Evolutionary conservation across 2,113 vertebrate species (phyloP).

Genomic region (Perccottus glenii): DNA sequence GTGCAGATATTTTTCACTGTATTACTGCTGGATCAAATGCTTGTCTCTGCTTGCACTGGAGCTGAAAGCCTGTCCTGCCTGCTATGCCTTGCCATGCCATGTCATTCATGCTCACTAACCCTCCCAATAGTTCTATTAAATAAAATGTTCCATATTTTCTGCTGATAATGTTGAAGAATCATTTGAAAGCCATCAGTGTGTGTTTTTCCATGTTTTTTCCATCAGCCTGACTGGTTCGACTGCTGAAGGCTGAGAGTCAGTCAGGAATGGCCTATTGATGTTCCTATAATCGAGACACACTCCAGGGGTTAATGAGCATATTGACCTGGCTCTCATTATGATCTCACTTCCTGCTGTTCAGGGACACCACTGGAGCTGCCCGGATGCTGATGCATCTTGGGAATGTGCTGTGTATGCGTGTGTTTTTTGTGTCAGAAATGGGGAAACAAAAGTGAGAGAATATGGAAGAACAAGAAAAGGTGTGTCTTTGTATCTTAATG

Average conservation of each 20-base stretch:
- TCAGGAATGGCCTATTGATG: constrained; percentile 63
- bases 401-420: constrained; percentile 40
- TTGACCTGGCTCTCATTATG: constrained; percentile 68
- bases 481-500: constrained; percentile 38
- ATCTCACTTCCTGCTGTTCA: constrained; percentile 73
- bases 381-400: constrained; percentile 46
- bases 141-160: neutral
- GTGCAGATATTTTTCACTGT: neutral
- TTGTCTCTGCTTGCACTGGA: constrained; percentile 41
- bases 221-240: constrained; percentile 25
- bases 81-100: constrained; percentile 63
- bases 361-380: constrained; percentile 26
- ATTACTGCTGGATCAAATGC: constrained; percentile 2
- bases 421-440: constrained; percentile 14
- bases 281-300: constrained; percentile 65
- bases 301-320: constrained; percentile 71
- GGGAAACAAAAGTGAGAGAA: constrained; percentile 7
- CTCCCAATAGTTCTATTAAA: too few relatives aligned
- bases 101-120: constrained; percentile 16
- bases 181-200: constrained; percentile 14
- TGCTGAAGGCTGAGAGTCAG: constrained; percentile 36
- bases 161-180: neutral
- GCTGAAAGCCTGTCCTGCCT: constrained; percentile 63
- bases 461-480: constrained; percentile 14
- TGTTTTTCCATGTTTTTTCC: constrained; percentile 30